Base-by-base conservation (phyloP, 2,797 vertebrate species). In the Poliocrania exsul region DNA sequence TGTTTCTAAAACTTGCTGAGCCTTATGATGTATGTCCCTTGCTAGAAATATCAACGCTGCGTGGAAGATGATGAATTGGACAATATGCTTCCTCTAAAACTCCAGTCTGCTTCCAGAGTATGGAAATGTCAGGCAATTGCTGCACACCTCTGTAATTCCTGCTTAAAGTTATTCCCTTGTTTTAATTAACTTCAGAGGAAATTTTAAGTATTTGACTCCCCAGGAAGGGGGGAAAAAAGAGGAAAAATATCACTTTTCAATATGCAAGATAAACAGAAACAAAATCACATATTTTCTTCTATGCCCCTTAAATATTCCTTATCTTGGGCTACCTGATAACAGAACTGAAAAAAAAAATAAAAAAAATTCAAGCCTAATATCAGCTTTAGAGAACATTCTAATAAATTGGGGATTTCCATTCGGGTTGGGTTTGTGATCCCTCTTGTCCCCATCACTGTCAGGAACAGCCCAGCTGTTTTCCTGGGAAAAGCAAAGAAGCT, bases 61-160 rank as follows among this genome's bases (percentile, higher is more conserved):
- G 31, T 51, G 81, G 81, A 81, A 92, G 90, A 93, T 93, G 91
- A 95, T 96, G 93, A 85, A 96, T 94, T 79, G 92, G 64, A 79
- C 92, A 95, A 95, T 95, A 84, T 66, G 88, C 78, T 72, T 57
- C 31, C 62, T 84, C 81, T 47, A 88, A 56, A 94, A 54, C 93
- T 70, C 81, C 81, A 79, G 49, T 53, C 57, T 58, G 77, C 83
- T 86, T 86, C 54, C 80, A 46, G 90, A 10, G 16, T 69, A 79
- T 83, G 80, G 85, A 57, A 80, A 89, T 86, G 77, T 74, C 88
- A 90, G 75, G 81, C 83, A 80, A 57, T 77, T 72, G 81, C 73
- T 54, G 47, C 49, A 86, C 81, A 95, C 77, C 83, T 84, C 92
- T 70, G 75, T 64, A 86, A 84, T 75, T 94, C 90, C 69, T 92